Conservation (phyloP, 2,888 invertebrate genomes). For the Drosophila formosana region DNA sequence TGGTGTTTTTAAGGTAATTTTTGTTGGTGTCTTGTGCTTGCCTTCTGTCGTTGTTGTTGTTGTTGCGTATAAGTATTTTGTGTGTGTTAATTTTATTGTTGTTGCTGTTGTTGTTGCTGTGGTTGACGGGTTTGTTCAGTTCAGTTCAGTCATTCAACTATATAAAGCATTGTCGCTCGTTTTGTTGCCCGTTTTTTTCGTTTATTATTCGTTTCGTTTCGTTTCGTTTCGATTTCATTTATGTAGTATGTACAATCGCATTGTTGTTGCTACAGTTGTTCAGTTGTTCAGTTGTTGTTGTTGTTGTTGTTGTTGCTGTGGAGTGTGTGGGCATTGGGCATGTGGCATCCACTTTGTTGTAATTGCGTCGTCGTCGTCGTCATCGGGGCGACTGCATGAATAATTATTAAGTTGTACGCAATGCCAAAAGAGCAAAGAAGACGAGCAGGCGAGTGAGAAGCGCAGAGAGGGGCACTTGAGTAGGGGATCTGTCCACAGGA, state of each 20-base stretch:
- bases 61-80: conserved; percentile 76
- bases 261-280: conserved; percentile 37
- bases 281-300: conserved; percentile 29
- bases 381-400: conserved; percentile 74
- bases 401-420: conserved; percentile 75
- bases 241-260: conserved; percentile 52
- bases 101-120: conserved; percentile 51
- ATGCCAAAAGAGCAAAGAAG: conserved; percentile 15
- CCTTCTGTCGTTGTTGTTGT: conserved; percentile 45
- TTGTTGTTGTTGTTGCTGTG: conserved; percentile 34
- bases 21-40: conserved; percentile 32
- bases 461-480: background rate
- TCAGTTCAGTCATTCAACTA: conserved; percentile 76
- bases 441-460: background rate
- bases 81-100: conserved; percentile 76
- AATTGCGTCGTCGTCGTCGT: conserved; percentile 56
- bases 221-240: conserved; percentile 81
- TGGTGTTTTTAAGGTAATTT: conserved; percentile 82
- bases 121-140: conserved; percentile 78
- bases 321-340: conserved; percentile 66
- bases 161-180: conserved; percentile 79
- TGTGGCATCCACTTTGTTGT: conserved; percentile 80
- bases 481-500: conserved; percentile 7
- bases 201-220: conserved; percentile 74
- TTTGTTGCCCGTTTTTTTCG: conserved; percentile 49